Evolutionary conservation across 1,140 invertebrate species (phyloP).

Genomic region (Apis dorsata): DNA sequence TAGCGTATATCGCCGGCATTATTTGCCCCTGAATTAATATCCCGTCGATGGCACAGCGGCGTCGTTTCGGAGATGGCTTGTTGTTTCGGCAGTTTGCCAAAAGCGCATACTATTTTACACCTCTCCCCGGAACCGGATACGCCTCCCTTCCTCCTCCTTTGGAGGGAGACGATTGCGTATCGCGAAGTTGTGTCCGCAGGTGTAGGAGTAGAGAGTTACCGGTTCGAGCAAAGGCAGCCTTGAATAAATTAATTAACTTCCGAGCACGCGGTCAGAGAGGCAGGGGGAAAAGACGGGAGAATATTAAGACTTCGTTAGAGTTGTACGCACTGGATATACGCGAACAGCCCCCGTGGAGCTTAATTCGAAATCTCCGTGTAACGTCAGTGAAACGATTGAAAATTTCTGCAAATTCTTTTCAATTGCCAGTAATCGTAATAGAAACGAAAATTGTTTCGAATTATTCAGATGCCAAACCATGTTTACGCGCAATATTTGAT

Average conservation of each 20-base stretch:
- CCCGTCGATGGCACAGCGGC: slow-evolving; percentile 66
- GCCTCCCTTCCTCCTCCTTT: slow-evolving; percentile 24
- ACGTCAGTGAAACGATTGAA: background rate
- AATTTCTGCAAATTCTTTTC: background rate
- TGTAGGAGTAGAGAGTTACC: background rate
- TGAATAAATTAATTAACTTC: slow-evolving; percentile 47
- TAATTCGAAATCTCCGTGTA: background rate
- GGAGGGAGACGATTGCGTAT: slow-evolving; percentile 52
- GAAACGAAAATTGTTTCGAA: too few relatives aligned
- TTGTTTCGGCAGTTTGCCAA: slow-evolving; percentile 75
- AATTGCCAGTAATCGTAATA: background rate
- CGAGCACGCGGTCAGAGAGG: background rate
- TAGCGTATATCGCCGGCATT: slow-evolving; percentile 41
- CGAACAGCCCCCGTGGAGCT: background rate
- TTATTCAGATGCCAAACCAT: too few relatives aligned
- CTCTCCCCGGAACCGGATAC: slow-evolving; percentile 68
- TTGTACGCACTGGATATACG: background rate
- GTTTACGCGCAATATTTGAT: too few relatives aligned
- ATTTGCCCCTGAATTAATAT: slow-evolving; percentile 73
- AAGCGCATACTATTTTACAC: slow-evolving; percentile 67
- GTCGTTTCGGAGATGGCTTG: slow-evolving; percentile 61
- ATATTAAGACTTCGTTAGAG: slow-evolving; percentile 20
- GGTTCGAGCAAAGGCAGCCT: background rate
- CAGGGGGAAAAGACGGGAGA: too few relatives aligned
- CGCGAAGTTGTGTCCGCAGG: slow-evolving; percentile 22